Percentiles rank a stretch among this genome's conserved stretches.
These are phyloP conservation scores for Leuctra nigra DNA, from an alignment of 2,888 invertebrate genomes.

Conservation along the genomic window DNA sequence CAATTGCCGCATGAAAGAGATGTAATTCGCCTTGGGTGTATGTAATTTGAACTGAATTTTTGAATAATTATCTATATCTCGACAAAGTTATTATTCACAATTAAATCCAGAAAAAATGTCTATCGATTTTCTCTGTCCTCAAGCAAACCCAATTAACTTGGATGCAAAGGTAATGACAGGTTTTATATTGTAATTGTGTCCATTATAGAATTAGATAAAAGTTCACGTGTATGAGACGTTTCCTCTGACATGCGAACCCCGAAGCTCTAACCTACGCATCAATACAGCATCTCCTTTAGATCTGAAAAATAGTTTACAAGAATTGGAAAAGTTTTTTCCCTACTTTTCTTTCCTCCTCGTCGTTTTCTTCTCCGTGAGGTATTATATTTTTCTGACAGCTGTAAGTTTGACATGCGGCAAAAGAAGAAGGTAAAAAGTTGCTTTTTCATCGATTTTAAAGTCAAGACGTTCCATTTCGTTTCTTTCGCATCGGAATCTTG, in stretches of 20 bases:
- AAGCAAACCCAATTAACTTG: constrained; percentile 1
- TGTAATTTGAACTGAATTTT: too few species aligned
- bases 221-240: background rate
- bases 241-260: background rate
- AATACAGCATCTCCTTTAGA: background rate
- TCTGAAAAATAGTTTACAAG: background rate
- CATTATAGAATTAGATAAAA: background rate
- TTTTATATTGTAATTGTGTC: constrained; percentile 1
- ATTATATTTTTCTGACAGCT: constrained; percentile 17
- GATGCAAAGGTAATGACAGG: background rate
- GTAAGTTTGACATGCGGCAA: constrained; percentile 4
- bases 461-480: too few species aligned
- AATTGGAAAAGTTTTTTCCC: constrained; percentile 10
- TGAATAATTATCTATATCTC: too few species aligned
- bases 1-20: too few species aligned
- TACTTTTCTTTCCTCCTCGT: too few species aligned
- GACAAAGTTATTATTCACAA: too few species aligned
- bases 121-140: background rate
- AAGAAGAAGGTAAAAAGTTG: constrained; percentile 13
- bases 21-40: too few species aligned
- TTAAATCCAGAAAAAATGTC: too few species aligned
- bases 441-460: constrained; percentile 7
- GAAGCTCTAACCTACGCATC: background rate
- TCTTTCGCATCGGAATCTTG: too few species aligned
- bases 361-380: constrained; percentile 14